These are phyloP conservation scores for Drosophila ironensis DNA, from an alignment of 1,140 invertebrate species.

Conservation along the genomic window DNA sequence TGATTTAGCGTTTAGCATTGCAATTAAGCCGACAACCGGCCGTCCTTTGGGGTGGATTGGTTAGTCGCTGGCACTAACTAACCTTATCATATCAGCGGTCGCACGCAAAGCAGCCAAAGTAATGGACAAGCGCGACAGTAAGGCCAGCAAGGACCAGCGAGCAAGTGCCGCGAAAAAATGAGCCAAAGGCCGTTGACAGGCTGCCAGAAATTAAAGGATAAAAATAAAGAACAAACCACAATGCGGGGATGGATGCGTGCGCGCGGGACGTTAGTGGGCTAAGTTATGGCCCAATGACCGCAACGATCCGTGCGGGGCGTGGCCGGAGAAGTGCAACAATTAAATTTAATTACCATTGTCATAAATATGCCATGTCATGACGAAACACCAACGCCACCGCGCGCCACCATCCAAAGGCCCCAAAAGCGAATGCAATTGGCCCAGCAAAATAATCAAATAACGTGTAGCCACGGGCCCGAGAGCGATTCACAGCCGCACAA, in stretches of 20 bases:
- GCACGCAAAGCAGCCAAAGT: constrained; percentile 57
- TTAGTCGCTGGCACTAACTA: background rate
- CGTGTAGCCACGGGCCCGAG: constrained; percentile 20
- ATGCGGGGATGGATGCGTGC: constrained; percentile 8
- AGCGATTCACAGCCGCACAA: constrained; percentile 33
- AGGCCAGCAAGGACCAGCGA: constrained; percentile 31
- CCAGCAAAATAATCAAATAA: constrained; percentile 76
- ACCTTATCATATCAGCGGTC: constrained; percentile 68
- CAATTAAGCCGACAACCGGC: constrained; percentile 61
- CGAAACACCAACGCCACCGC: background rate
- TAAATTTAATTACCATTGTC: constrained; percentile 79
- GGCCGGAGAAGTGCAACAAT: constrained; percentile 71
- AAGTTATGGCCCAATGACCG: constrained; percentile 58
- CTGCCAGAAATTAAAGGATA: background rate
- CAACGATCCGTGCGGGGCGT: constrained; percentile 39
- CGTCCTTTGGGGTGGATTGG: background rate
- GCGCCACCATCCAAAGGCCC: background rate
- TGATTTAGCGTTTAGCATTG: constrained; percentile 75
- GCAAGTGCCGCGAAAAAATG: constrained; percentile 18
- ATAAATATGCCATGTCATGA: constrained; percentile 72
- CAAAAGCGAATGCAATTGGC: constrained; percentile 32
- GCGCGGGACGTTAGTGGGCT: constrained; percentile 23
- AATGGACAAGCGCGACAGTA: constrained; percentile 64
- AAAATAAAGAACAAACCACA: constrained; percentile 4
- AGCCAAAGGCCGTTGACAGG: constrained; percentile 40